Percentiles rank a stretch among this genome's conserved stretches.
phyloP scores from a whole-genome alignment of 1,140 invertebrate genomes.

The Neotoxoptera formosana region DNA sequence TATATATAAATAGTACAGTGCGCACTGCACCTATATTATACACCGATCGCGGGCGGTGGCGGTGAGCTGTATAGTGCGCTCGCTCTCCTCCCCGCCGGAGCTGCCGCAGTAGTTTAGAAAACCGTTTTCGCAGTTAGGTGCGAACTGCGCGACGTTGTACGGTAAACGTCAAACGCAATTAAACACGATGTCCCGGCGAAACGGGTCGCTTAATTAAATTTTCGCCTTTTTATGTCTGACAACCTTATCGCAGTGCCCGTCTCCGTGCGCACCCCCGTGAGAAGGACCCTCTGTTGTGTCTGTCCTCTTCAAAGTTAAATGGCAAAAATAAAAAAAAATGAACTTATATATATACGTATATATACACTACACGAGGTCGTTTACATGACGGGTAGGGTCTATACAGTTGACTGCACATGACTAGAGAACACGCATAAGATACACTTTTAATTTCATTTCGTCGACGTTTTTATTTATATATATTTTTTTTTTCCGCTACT shows the following conservation, averaged over 20 bases:
- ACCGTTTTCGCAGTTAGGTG: conserved; percentile 29
- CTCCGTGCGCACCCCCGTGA: not conserved
- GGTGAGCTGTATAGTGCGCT: not conserved
- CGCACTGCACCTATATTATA: not conserved
- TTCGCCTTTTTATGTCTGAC: conserved; percentile 47
- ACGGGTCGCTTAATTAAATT: conserved; percentile 51
- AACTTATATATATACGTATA: conserved; percentile 1
- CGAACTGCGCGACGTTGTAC: not conserved
- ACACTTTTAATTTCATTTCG: conserved; percentile 56
- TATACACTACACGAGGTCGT: conserved; percentile 27
- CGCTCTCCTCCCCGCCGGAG: too few species aligned
- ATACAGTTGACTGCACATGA: conserved; percentile 41
- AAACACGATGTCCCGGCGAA: conserved; percentile 21
- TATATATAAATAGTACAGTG: not conserved
- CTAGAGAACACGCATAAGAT: conserved; percentile 50
- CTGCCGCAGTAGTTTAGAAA: conserved; percentile 2
- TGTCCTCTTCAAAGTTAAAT: conserved; percentile 22
- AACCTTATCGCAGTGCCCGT: conserved; percentile 23
- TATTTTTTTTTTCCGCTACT: not conserved
- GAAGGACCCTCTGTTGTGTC: not conserved
- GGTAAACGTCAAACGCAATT: conserved; percentile 46
- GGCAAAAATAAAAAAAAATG: conserved; percentile 20
- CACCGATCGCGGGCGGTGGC: not conserved
- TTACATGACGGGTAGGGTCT: conserved; percentile 27
- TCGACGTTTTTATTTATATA: conserved; percentile 26